Base-by-base conservation (phyloP, 2,888 invertebrate genomes). In the Aspidiotus destructor region DNA sequence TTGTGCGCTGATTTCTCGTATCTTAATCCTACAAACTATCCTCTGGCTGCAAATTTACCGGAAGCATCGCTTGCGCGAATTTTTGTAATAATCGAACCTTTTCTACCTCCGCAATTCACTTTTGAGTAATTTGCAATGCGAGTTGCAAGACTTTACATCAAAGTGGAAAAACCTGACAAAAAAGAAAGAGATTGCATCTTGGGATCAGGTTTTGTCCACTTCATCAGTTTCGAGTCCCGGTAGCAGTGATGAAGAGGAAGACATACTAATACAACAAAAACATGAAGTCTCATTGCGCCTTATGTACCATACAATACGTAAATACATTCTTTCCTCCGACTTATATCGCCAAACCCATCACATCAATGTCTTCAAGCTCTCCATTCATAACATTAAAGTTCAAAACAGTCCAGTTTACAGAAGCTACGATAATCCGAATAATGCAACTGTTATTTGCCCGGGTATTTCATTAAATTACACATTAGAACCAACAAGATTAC, bases 401-500 rank as follows among this genome's bases (percentile, higher is more conserved):
- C 48, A 48, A 48, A 3, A 48, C n/a, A 48, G 6, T 48, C 11
- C 10, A n/a, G 10, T 48, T 3, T 48, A 13, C 48, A n/a, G 6
- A 48, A 6, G n/a, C n/a, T 44, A 13, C 2, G 10, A 13, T 48
- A 11, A 11, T 48, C 48, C 48, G 48, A 28, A 28, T 28, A 28
- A 28, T 5, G 28, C 28, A 28, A 28, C 28, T 28, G 28, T 28
- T 28, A 28, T 28, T 28, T 5, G 5, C 28, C 28, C 28, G 28
- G 10, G 6, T 48, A 48, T 48, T 48, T 48, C 48, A 48, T 48
- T 48, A n/a, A 48, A 48, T n/a, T 48, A 48, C n/a, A 48, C 48
- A 48, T n/a, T 58, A 28, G 17, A 58, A 60, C 44, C 67, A 60
- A 60, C 48, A 67, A 67, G 67, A 67, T 67, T 67, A 67, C 52